Evolutionary conservation across 2,888 invertebrate species (phyloP).

Genomic region (Bhutanitis thaidina): DNA sequence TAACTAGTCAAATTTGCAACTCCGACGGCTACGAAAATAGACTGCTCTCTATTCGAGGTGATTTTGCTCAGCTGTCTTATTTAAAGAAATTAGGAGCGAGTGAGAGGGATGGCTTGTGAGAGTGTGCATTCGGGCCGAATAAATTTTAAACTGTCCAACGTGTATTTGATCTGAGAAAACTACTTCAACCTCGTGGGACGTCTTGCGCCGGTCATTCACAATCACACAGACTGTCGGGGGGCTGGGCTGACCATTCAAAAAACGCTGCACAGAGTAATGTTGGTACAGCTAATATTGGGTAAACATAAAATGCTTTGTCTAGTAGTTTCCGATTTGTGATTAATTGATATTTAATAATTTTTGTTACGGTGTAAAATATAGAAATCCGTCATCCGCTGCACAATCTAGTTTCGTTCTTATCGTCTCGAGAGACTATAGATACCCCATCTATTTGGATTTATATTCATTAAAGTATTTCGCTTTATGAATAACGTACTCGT

Average conservation of each 20-base stretch:
- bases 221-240: conserved; percentile 1
- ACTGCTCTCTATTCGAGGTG: conserved; percentile 29
- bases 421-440: too few species aligned
- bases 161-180: conserved; percentile 13
- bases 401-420: too few species aligned
- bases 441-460: too few species aligned
- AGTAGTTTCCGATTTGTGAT: too few species aligned
- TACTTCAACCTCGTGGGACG: background rate
- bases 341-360: too few species aligned
- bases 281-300: too few species aligned
- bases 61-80: conserved; percentile 21
- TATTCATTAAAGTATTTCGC: too few species aligned
- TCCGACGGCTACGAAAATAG: conserved; percentile 49
- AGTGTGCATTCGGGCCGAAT: conserved; percentile 21
- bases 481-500: too few species aligned
- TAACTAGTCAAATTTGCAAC: conserved; percentile 39
- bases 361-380: too few species aligned
- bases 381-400: too few species aligned
- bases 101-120: conserved; percentile 23
- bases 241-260: background rate
- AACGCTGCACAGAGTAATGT: background rate
- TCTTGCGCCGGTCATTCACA: conserved; percentile 6
- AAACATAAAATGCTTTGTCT: too few species aligned
- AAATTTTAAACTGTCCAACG: conserved; percentile 14
- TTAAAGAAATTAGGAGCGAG: conserved; percentile 25